Conservation (phyloP, 2,113 vertebrate genomes). For the Onychorhynchus coronatus region DNA sequence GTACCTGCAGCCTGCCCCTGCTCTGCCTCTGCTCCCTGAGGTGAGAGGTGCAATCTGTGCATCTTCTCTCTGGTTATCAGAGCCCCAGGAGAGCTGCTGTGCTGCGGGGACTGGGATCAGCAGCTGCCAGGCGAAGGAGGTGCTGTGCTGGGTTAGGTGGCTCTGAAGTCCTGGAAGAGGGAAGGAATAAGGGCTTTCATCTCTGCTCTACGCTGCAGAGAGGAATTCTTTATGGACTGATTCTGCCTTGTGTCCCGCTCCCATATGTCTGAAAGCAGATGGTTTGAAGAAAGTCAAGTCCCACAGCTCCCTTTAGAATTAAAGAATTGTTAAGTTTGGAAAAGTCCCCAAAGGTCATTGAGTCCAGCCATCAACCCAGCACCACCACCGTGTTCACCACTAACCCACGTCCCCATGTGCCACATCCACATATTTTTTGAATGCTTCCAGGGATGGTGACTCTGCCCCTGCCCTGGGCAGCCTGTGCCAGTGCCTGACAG, state of each 20-base stretch:
- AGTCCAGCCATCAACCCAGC: not conserved
- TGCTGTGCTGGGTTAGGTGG: not conserved
- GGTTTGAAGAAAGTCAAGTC: not conserved
- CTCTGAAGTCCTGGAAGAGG: not conserved
- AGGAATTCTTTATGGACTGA: not conserved
- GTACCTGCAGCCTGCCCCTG: not conserved
- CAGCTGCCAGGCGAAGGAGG: not conserved
- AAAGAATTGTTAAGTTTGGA: not conserved
- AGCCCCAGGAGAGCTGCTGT: not conserved
- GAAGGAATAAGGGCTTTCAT: not conserved
- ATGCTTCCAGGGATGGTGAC: not conserved
- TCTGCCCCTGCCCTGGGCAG: not conserved
- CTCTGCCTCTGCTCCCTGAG: not conserved
- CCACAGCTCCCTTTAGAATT: not conserved
- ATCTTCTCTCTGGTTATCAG: not conserved
- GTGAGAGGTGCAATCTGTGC: not conserved
- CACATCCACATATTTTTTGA: not conserved
- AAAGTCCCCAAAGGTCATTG: not conserved
- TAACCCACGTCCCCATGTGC: not conserved
- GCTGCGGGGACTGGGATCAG: not conserved
- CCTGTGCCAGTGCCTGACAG: not conserved
- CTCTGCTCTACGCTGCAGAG: not conserved
- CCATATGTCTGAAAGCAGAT: not conserved
- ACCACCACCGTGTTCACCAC: not conserved
- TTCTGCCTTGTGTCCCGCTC: not conserved